These are phyloP conservation scores for Drosophila nigrodunni DNA, from an alignment of 1,140 invertebrate genomes.

Conservation along the genomic window DNA sequence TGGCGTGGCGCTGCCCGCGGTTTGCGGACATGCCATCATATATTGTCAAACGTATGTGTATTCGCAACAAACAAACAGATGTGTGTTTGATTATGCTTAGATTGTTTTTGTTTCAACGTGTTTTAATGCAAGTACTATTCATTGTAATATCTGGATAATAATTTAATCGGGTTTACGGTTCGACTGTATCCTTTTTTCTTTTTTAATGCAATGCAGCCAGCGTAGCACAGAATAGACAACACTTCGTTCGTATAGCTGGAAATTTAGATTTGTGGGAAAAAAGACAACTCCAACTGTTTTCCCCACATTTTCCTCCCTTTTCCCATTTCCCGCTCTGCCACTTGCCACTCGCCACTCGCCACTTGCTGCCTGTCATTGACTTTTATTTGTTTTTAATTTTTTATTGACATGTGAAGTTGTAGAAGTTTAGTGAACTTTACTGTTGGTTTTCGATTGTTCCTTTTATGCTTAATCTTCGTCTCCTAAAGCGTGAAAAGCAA, in stretches of 20 bases:
- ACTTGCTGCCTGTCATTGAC: conserved; percentile 60
- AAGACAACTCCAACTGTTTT: conserved; percentile 33
- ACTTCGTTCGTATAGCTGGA: conserved; percentile 43
- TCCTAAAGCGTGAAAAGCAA: conserved; percentile 65
- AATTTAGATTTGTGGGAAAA: conserved; percentile 77
- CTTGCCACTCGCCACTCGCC: conserved; percentile 15
- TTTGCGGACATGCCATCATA: no score
- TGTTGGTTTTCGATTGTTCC: conserved; percentile 51
- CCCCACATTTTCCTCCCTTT: neutral
- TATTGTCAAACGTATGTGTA: no score
- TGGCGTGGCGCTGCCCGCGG: no score
- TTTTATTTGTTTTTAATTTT: conserved; percentile 83
- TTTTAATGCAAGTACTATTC: no score
- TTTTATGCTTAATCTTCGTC: conserved; percentile 32
- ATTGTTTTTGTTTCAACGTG: no score
- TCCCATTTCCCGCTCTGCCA: conserved; percentile 18
- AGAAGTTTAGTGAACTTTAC: conserved; percentile 77
- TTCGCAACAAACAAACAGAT: no score
- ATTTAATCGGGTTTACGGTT: no score
- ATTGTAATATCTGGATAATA: no score
- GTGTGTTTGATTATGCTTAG: no score
- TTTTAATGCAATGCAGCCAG: conserved; percentile 53
- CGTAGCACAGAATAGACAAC: conserved; percentile 1
- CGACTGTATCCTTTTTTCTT: no score
- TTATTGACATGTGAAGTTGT: conserved; percentile 82